Conservation (phyloP, 2,888 invertebrate species). For the Nymphalis polychloros region DNA sequence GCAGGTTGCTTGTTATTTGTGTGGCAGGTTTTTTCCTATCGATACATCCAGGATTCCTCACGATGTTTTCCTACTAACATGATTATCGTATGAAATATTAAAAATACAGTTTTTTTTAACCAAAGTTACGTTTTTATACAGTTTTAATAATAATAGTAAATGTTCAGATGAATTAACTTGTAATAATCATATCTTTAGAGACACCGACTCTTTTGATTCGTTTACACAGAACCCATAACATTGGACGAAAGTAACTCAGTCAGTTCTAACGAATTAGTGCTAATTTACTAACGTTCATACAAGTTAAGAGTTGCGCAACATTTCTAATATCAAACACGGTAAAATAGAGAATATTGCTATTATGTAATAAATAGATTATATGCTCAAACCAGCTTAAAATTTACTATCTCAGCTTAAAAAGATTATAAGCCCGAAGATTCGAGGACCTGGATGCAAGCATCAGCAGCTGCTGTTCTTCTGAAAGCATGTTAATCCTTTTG, state of each 20-base stretch:
- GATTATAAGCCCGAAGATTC: no score
- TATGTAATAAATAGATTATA: no score
- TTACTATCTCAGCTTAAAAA: no score
- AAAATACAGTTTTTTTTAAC: background rate
- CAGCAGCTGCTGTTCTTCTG: no score
- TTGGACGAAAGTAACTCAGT: constrained; percentile 14
- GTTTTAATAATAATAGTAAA: background rate
- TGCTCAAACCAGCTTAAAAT: no score
- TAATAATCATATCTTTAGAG: constrained; percentile 4
- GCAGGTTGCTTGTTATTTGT: no score
- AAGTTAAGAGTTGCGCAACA: background rate
- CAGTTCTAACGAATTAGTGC: constrained; percentile 13
- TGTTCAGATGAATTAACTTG: background rate
- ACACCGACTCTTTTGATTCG: constrained; percentile 8
- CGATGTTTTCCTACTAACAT: no score
- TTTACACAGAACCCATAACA: constrained; percentile 7
- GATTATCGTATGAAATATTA: no score
- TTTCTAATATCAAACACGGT: constrained; percentile 2
- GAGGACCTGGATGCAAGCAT: no score
- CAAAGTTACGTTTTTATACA: background rate
- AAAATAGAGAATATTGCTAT: background rate
- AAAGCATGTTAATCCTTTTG: no score
- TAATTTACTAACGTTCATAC: background rate
- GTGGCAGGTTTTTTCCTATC: no score
- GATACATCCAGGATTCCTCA: no score